A percentile compares a stretch with the other conserved stretches of the same genome.
These are phyloP conservation scores for Symphodus melops DNA, from an alignment of 2,113 vertebrate species.

Conservation along the genomic window DNA sequence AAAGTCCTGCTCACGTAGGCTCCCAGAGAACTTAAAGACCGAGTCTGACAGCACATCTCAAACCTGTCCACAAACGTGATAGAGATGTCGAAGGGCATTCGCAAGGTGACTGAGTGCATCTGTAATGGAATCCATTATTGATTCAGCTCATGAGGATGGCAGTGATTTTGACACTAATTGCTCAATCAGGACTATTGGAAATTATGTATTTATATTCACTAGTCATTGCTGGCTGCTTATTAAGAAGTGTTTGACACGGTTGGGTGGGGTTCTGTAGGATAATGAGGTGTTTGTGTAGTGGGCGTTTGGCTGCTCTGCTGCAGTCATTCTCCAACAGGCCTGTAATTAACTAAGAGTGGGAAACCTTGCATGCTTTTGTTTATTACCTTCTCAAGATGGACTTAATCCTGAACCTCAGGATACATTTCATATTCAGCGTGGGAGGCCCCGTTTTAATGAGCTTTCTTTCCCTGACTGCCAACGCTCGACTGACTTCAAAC, in stretches of 20 bases:
- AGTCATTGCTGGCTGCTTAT: constrained; percentile 59
- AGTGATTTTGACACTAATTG: constrained; percentile 65
- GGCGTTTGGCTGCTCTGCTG: constrained; percentile 49
- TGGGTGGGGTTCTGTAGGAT: constrained; percentile 56
- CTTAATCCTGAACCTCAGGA: constrained; percentile 32
- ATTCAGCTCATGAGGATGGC: constrained; percentile 47
- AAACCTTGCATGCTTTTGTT: constrained; percentile 35
- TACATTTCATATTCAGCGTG: not conserved
- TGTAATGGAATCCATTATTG: constrained; percentile 57
- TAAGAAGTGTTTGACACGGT: constrained; percentile 58
- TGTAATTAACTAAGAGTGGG: constrained; percentile 51
- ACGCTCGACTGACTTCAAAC: not conserved
- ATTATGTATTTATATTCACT: constrained; percentile 62
- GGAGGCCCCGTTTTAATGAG: not conserved
- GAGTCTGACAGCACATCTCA: constrained; percentile 14
- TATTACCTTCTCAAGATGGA: constrained; percentile 30
- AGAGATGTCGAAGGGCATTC: constrained; percentile 22
- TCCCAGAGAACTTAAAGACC: not conserved
- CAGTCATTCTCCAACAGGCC: constrained; percentile 34
- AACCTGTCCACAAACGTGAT: no score
- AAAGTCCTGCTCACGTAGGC: not conserved
- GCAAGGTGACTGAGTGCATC: constrained; percentile 30
- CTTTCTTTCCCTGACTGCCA: constrained; percentile 4
- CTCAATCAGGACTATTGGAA: constrained; percentile 61
- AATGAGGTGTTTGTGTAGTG: constrained; percentile 47